Evolutionary conservation across 1,140 invertebrate species (phyloP), one percentile per base, ranked within the genome.

Genomic region (Patella vulgata): DNA sequence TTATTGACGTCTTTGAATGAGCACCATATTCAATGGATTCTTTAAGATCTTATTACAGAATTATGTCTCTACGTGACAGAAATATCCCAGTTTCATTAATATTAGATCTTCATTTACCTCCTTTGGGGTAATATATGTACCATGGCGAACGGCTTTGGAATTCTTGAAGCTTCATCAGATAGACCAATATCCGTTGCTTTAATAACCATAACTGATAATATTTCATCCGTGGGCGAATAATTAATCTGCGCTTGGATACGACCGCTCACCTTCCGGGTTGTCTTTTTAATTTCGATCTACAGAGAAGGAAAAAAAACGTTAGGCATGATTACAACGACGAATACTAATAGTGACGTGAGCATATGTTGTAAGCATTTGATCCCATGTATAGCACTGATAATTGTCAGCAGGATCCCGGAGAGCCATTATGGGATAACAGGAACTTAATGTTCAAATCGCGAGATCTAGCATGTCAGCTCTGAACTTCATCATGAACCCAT

Each of bases 281-380:
- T 66, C 30, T 73, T 73, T 58, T 73, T 73, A 6, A 73, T 73
- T 39, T 73, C 70, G 31, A 73, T 43, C 70, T 73, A 31, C 2
- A 53, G 48, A 31, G 19, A 23, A 56, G 56, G 40, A 55, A 19
- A 30, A 25, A 58, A 25, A 27, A 8, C 11, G 6, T 12, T 11
- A 47, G 6, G 11, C 21, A 12, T 47, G 9, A 47, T 11, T 47
- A 47, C 8, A 23, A 8, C 11, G 8, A 47, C 19, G 21, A 14
- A 14, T 23, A 47, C 6, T 47, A 14, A 47, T 11, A 8, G 8
- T 47, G 23, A 14, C 14, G 14, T 48, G 23, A 14, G 14, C 19
- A n/a, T 48, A 1, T 48, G 27, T 21, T 48, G 3, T n/a, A n/a
- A n/a, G n/a, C n/a, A n/a, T n/a, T n/a, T n/a, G n/a, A n/a, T n/a